Evolutionary conservation across 2,888 invertebrate genomes (phyloP), one percentile per base, ranked within the genome.

Genomic region (Mythimna ferrago): DNA sequence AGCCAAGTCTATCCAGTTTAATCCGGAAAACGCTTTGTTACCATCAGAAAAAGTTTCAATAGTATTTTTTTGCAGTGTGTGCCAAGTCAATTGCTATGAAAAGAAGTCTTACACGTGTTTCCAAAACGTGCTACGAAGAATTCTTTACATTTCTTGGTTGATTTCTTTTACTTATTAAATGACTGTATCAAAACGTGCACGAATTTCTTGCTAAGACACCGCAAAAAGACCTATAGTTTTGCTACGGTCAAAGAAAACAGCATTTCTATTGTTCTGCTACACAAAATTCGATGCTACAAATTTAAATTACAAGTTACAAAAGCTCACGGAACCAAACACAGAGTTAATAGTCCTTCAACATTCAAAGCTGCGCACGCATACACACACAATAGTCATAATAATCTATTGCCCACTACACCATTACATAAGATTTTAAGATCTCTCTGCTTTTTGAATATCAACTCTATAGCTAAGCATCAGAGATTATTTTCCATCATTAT

Each of bases 371-470:
- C 82, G 71, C 78, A 85, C 88, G 84, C 88, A 86, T 81, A 88
- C 80, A 68, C 32, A 78, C 66, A 75, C 66, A 74, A 72, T 73
- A 72, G 66, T 86, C 85, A 83, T 86, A 87, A 83, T 86, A 89
- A 85, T 88, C 87, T 88, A 90, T 84, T 87, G 86, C 80, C 83
- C 72, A 83, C 80, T 70, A 83, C 80, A 86, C 83, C 72, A 87
- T 89, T 90, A 89, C 88, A 89, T 88, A 89, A 89, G 82, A 82
- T 74, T 86, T 85, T 86, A 77, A 81, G 41, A 58, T 58, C 2
- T 53, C 21, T 48, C 2, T 32, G 57, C 53, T 72, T 51, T 71
- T 68, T 16, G 1, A 86, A 83, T 80, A 73, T 73, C 68, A 68
- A 81, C 78, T 82, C 67, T 89, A 85, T 7, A 0, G 0, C n/a